Conservation (phyloP, 2,888 invertebrate species). For the Epicampocera succincta region DNA sequence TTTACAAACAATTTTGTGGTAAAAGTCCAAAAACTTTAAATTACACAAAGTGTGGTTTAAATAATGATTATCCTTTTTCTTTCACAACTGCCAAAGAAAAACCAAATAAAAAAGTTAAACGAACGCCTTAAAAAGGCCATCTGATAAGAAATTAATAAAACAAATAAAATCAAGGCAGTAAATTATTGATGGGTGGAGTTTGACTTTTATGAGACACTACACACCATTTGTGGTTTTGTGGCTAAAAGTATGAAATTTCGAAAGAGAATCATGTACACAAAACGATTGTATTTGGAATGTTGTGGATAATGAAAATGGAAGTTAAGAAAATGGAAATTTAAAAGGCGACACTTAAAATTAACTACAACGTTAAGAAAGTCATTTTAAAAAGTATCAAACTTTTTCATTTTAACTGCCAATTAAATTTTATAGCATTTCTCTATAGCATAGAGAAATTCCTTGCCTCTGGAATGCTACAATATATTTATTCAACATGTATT, state of each 20-base stretch:
- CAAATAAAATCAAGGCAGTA: conserved; percentile 32
- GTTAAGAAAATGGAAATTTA: too few relatives aligned
- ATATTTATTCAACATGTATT: too few relatives aligned
- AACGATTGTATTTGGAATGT: too few relatives aligned
- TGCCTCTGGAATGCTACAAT: too few relatives aligned
- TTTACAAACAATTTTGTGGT: conserved; percentile 69
- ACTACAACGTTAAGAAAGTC: too few relatives aligned
- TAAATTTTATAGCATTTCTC: too few relatives aligned
- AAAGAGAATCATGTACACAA: conserved; percentile 5
- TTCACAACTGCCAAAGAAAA: not conserved
- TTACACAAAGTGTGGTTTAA: conserved; percentile 70
- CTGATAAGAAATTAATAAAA: conserved; percentile 51
- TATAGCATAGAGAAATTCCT: too few relatives aligned
- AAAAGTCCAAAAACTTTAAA: conserved; percentile 69
- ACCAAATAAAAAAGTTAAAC: not conserved
- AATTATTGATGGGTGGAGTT: conserved; percentile 33
- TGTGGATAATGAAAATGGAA: not conserved
- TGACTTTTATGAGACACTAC: conserved; percentile 53
- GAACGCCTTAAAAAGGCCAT: conserved; percentile 19
- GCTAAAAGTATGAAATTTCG: conserved; percentile 1
- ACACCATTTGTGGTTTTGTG: conserved; percentile 36
- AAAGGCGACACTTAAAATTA: too few relatives aligned
- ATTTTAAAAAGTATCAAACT: too few relatives aligned
- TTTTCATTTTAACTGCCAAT: too few relatives aligned
- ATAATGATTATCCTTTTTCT: conserved; percentile 67